Evolutionary conservation across 2,113 vertebrate genomes (phyloP), one percentile per base, ranked within the genome.

Genomic region (Sialia sialis): DNA sequence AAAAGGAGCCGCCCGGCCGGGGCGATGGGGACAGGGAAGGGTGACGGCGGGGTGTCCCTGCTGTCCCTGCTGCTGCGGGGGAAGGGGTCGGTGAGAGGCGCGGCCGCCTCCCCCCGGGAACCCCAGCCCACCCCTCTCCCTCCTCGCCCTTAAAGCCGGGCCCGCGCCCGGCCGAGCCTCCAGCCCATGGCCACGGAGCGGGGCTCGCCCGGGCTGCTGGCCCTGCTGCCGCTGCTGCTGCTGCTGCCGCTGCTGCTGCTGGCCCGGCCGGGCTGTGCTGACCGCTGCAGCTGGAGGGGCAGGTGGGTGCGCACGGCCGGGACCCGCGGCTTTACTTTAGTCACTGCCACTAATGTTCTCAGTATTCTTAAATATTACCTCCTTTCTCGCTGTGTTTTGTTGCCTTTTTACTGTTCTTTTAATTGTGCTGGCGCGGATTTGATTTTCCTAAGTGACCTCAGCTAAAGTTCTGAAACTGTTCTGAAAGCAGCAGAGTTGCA

Each of bases 361-460:
- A 6, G 0, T 48, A 7, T 46, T 38, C 19, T 51, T 9, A 19
- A 3, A 16, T 56, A 13, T 2, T 13, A 1, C 3, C 0, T 7
- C 29, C 29, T 68, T 74, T 59, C 14, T 11, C 13, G 6, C 32
- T 23, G 2, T 12, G 0, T 43, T 58, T 62, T 23, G 12, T 10
- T 32, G 19, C 16, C 29, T 23, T 41, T 66, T 59, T 22, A 25
- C 20, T 70, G 39, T 69, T 17, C 55, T 64, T 59, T 52, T 23
- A 14, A 9, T 6, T 43, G 6, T 20, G n/a, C 41, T 52, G 0
- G 34, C 7, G 4, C 0, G 0, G 30, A 4, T 38, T 38, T 26
- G 41, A 16, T 43, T 63, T 30, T 23, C 2, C 0, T 4, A 22
- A 58, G 16, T 2, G 22, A 3, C 4, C 1, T 6, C 13, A 7